Conservation (phyloP, 2,888 invertebrate species). For the Campoletis raptor region DNA sequence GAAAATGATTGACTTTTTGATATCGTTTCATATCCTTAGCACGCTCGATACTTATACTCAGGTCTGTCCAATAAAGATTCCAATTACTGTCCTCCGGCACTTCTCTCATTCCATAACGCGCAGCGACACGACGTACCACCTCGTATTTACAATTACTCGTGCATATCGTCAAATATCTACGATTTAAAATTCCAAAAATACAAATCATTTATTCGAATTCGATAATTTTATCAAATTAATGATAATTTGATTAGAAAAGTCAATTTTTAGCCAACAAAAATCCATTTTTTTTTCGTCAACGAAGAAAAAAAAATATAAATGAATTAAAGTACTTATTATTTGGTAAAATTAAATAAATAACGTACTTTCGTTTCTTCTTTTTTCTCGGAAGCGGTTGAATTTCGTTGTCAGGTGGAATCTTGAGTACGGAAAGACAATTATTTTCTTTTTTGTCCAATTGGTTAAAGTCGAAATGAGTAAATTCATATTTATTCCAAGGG, state of each 20-base stretch:
- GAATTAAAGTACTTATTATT: background rate
- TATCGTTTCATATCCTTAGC: slow-evolving; percentile 97
- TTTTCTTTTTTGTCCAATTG: slow-evolving; percentile 15
- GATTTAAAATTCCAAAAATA: background rate
- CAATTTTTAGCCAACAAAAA: background rate
- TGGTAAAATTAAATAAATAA: background rate
- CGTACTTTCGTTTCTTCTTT: slow-evolving; percentile 77
- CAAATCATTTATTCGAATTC: background rate
- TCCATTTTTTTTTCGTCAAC: background rate
- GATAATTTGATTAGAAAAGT: background rate
- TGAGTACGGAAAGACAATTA: slow-evolving; percentile 12
- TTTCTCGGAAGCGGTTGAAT: slow-evolving; percentile 67
- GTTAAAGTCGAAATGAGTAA: slow-evolving; percentile 4
- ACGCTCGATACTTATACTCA: slow-evolving; percentile 93
- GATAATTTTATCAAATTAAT: background rate
- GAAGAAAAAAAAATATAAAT: background rate
- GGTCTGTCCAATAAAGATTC: slow-evolving; percentile 97
- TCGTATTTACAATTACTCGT: slow-evolving; percentile 91
- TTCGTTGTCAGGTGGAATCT: slow-evolving; percentile 60
- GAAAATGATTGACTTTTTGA: slow-evolving; percentile 97
- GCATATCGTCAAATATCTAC: slow-evolving; percentile 86
- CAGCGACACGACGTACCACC: slow-evolving; percentile 89
- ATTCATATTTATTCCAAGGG: slow-evolving; percentile 54
- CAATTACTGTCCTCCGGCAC: slow-evolving; percentile 93
- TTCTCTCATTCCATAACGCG: slow-evolving; percentile 91